A percentile compares a stretch with the other conserved stretches of the same genome.
phyloP scores from a whole-genome alignment of 2,113 vertebrate genomes.

The Elgaria multicarinata region DNA sequence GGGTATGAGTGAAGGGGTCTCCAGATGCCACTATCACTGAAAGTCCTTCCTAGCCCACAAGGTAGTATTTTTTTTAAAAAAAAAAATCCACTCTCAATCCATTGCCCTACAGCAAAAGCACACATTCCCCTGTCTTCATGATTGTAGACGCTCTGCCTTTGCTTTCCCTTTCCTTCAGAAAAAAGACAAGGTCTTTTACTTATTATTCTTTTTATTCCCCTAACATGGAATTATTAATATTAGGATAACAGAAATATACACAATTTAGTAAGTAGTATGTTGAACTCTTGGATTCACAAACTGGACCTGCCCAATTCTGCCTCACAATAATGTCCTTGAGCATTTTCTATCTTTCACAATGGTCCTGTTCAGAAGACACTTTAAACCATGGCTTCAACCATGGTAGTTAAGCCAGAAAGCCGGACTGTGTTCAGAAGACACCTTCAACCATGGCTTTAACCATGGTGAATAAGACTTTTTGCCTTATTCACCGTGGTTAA shows the following conservation, averaged over 20 bases:
- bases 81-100: background rate
- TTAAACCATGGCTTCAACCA: too few relatives aligned
- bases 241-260: background rate
- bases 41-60: background rate
- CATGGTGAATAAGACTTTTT: too few relatives aligned
- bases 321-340: background rate
- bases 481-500: too few relatives aligned
- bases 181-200: background rate
- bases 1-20: background rate
- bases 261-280: background rate
- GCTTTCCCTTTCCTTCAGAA: background rate
- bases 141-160: background rate
- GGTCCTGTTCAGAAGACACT: too few relatives aligned
- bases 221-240: background rate
- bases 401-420: too few relatives aligned
- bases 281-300: background rate
- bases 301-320: background rate
- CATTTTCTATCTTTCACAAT: background rate
- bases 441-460: too few relatives aligned
- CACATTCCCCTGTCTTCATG: background rate
- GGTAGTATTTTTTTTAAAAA: background rate
- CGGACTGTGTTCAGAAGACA: too few relatives aligned
- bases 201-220: background rate
- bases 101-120: background rate
- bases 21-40: background rate